A percentile compares a stretch with the other conserved stretches of the same genome.
These are phyloP conservation scores for Huso huso DNA, from an alignment of 2,797 vertebrate genomes.

Conservation along the genomic window DNA sequence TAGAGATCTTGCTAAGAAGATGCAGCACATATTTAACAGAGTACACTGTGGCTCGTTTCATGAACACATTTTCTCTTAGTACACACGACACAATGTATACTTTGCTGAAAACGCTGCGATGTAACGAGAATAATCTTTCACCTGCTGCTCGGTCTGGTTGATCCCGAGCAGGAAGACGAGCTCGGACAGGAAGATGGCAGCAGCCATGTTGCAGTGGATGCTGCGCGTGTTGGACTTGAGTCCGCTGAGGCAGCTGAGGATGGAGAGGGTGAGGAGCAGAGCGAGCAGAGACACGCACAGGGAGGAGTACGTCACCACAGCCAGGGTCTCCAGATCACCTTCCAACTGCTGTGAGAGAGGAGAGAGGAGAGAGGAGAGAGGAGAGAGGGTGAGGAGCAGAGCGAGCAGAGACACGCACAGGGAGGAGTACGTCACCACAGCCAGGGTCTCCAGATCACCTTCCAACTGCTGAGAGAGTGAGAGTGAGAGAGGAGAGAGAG, in stretches of 20 bases:
- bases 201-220: constrained; percentile 87
- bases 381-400: constrained; percentile 8
- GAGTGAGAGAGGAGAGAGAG: constrained; percentile 37
- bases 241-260: constrained; percentile 84
- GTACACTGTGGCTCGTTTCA: too few relatives aligned
- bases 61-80: too few relatives aligned
- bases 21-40: too few relatives aligned
- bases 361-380: constrained; percentile 19
- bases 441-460: too few relatives aligned
- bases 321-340: constrained; percentile 86
- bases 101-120: too few relatives aligned
- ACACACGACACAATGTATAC: too few relatives aligned
- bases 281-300: constrained; percentile 79
- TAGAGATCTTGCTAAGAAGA: too few relatives aligned
- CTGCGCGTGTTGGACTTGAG: constrained; percentile 92
- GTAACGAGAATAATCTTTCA: constrained; percentile 32
- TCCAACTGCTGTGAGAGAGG: constrained; percentile 74
- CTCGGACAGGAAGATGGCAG: constrained; percentile 83
- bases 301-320: constrained; percentile 81
- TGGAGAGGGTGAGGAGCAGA: constrained; percentile 74
- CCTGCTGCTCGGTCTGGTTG: constrained; percentile 92
- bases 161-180: constrained; percentile 88
- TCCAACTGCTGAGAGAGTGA: constrained; percentile 38
- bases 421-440: too few relatives aligned
- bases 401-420: too few relatives aligned